Percentiles rank a stretch among this genome's conserved stretches.
These are phyloP conservation scores for Neomorphus geoffroyi DNA, from an alignment of 2,797 vertebrate genomes.

Conservation along the genomic window DNA sequence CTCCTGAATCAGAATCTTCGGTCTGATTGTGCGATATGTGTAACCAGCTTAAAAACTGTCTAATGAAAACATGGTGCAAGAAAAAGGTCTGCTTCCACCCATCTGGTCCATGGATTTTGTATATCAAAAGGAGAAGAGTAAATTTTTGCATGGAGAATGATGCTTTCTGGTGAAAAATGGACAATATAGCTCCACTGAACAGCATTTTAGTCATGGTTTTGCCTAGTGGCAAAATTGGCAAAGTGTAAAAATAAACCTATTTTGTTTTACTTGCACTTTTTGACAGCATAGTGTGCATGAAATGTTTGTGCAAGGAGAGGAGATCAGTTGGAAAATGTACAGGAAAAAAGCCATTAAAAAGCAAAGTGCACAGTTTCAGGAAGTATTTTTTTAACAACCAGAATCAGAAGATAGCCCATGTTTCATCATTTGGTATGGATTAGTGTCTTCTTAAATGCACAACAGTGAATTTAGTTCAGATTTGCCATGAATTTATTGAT, in stretches of 20 bases:
- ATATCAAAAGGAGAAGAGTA: not conserved
- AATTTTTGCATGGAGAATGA: not conserved
- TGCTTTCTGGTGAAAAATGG: not conserved
- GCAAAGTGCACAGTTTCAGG: not conserved
- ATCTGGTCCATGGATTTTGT: not conserved
- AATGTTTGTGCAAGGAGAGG: not conserved
- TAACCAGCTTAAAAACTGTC: not conserved
- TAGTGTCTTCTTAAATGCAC: not conserved
- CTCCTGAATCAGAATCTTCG: not conserved
- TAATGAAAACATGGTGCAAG: not conserved
- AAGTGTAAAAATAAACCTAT: not conserved
- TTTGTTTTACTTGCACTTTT: not conserved
- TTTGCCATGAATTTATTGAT: not conserved
- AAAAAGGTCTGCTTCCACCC: rapidly evolving
- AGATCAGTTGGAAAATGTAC: not conserved
- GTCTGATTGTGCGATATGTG: not conserved
- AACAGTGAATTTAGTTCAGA: not conserved
- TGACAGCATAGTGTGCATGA: not conserved
- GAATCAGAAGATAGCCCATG: not conserved
- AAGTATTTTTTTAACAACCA: not conserved
- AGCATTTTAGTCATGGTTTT: not conserved
- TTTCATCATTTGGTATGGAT: not conserved
- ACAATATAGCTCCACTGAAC: not conserved
- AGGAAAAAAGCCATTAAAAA: not conserved
- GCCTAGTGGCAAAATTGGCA: not conserved